Evolutionary conservation across 2,797 vertebrate genomes (phyloP).

Genomic region (Chelonia mydas): DNA sequence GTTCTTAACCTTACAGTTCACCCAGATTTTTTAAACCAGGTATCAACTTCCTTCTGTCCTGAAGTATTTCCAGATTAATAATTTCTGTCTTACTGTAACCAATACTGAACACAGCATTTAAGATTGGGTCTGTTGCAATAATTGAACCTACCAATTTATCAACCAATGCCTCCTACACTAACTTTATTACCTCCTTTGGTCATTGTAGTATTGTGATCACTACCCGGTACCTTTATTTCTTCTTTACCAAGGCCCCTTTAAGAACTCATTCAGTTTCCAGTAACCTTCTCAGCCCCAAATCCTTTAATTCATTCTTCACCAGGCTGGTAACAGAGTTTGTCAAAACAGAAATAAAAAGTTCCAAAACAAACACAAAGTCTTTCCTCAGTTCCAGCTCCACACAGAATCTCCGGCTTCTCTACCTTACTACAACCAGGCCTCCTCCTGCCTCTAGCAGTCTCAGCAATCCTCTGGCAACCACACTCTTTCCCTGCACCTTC

Average conservation of each 20-base stretch:
- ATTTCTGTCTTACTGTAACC: background rate
- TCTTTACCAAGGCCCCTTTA: background rate
- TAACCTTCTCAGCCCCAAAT: background rate
- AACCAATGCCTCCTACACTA: background rate
- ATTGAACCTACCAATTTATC: background rate
- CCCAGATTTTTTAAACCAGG: background rate
- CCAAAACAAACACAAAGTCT: background rate
- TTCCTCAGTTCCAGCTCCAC: background rate
- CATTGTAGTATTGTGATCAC: background rate
- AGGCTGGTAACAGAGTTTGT: background rate
- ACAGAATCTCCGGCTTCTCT: background rate
- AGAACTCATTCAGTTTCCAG: background rate
- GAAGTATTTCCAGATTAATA: background rate
- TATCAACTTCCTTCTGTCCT: background rate
- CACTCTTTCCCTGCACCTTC: background rate
- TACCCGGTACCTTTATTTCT: background rate
- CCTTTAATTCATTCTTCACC: background rate
- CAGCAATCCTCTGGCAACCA: background rate
- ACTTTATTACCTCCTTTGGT: background rate
- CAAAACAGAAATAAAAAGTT: background rate
- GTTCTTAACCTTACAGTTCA: background rate
- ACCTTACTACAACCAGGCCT: background rate
- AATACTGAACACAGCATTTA: background rate
- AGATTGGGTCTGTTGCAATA: background rate
- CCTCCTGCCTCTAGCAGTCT: background rate